Evolutionary conservation across 2,888 invertebrate genomes (phyloP), one percentile per base, ranked within the genome.

Genomic region (Lasioglossum villosulum): DNA sequence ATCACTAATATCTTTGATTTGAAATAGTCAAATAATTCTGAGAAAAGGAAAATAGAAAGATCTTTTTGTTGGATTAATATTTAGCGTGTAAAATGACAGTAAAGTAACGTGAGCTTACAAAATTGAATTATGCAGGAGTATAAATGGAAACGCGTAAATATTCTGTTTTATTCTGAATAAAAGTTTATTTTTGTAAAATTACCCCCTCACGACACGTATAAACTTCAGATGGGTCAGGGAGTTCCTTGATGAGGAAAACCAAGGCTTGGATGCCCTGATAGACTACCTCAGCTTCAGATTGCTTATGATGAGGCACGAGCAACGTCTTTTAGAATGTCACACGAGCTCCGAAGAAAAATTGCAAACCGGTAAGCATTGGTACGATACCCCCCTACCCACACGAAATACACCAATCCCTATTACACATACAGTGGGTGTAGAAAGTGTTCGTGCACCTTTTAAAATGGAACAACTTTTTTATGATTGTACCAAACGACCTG

Each of bases 271-370:
- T 96, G 98, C 99, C 88, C 96, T 99, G 91, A 98, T 99, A 92
- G 99, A 99, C 96, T 99, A 99, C 96, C 97, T 99, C 93, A 98
- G 98, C 96, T 98, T 98, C 96, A 97, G 99, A 92, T 96, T 98
- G 94, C 97, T 98, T 94, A 98, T 99, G 98, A 98, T 99, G 98
- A 96, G 98, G 91, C 98, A 98, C 95, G 98, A 98, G 95, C 98
- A 98, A 95, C 96, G 98, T 90, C 96, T 98, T 90, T 97, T 97
- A 87, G 97, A 98, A 92, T 97, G 97, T 45, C 96, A 97, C 92
- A 97, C 97, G 75, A 97, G 97, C 92, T 98, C 98, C 80, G 97
- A 97, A 92, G 98, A 98, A 94, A 97, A 97, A 88, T 96, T 98
- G 83, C 96, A 96, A 91, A 92, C 92, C 82, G 92, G 95, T 95